A percentile compares a stretch with the other conserved stretches of the same genome.
Evolutionary conservation across 2,797 vertebrate species (phyloP).

Genomic region (Lindbergichthys nudifrons): DNA sequence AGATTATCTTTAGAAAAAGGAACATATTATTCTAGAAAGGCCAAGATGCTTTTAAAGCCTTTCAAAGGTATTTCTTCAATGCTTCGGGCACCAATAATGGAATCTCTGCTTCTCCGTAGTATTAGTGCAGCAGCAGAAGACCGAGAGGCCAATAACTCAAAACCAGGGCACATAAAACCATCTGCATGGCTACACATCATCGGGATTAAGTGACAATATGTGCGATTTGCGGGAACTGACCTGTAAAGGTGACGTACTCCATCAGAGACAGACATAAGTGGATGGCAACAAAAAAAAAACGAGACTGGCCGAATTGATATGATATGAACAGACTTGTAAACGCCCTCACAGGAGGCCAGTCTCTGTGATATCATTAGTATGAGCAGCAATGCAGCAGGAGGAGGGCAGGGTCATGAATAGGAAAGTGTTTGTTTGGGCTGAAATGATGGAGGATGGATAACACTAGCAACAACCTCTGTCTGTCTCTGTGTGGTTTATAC

Average conservation of each 20-base stretch:
- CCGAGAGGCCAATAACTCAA: conserved; percentile 26
- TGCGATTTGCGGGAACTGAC: conserved; percentile 7
- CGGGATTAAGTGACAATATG: conserved; percentile 4
- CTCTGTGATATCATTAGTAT: conserved; percentile 47
- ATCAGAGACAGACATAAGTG: conserved; percentile 20
- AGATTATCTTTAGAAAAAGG: conserved; percentile 23
- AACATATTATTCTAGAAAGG: conserved; percentile 20
- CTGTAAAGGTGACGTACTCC: conserved; percentile 31
- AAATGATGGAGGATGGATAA: conserved; percentile 34
- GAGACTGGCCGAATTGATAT: conserved; percentile 27
- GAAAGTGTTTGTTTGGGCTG: conserved; percentile 27
- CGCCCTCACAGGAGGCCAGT: conserved; percentile 19
- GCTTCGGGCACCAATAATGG: conserved; percentile 20
- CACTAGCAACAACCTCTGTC: conserved; percentile 14
- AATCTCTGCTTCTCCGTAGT: conserved; percentile 3
- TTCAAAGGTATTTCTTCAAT: conserved; percentile 3
- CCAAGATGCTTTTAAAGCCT: conserved; percentile 11
- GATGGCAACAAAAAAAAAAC: conserved; percentile 2
- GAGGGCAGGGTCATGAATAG: conserved; percentile 37
- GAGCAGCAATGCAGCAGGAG: conserved; percentile 14
- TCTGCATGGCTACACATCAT: conserved; percentile 24
- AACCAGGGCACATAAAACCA: conserved; percentile 1
- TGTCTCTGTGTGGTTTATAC: neutral
- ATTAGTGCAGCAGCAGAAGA: neutral
- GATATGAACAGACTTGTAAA: conserved; percentile 38